These are phyloP conservation scores for Altica lythri DNA, from an alignment of 2,888 invertebrate genomes.

Conservation along the genomic window DNA sequence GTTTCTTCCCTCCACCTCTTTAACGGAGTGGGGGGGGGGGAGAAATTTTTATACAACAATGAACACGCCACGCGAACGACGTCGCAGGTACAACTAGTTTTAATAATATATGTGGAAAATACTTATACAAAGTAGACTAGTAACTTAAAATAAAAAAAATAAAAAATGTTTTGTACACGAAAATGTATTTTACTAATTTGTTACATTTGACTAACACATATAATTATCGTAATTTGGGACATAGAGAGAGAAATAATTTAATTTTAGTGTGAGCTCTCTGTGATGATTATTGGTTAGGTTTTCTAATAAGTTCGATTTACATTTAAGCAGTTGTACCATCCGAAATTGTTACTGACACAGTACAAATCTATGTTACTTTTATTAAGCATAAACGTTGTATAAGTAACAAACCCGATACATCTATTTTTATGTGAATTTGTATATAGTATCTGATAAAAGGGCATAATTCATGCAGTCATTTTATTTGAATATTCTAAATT, in stretches of 20 bases:
- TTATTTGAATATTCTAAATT: too few species aligned
- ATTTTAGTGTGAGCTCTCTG: slow-evolving; percentile 17
- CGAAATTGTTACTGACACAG: slow-evolving; percentile 36
- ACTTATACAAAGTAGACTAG: too few species aligned
- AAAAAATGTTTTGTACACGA: too few species aligned
- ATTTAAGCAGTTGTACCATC: slow-evolving; percentile 13
- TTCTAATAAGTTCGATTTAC: not conserved
- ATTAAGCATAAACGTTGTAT: slow-evolving; percentile 11
- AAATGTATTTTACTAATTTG: too few species aligned
- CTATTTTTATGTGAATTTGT: slow-evolving; percentile 20
- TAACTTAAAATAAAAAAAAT: too few species aligned
- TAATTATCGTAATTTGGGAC: not conserved
- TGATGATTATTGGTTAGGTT: slow-evolving; percentile 14
- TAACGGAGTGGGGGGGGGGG: too few species aligned
- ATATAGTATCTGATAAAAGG: slow-evolving; percentile 21
- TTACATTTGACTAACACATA: not conserved
- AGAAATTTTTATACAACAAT: too few species aligned
- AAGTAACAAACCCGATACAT: not conserved
- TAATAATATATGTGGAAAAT: too few species aligned
- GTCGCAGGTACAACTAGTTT: too few species aligned
- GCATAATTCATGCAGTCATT: too few species aligned
- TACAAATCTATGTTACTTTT: slow-evolving; percentile 35
- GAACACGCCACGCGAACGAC: too few species aligned
- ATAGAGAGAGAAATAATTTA: slow-evolving; percentile 10
- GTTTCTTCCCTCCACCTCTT: too few species aligned